A percentile compares a stretch with the other conserved stretches of the same genome.
phyloP scores from a whole-genome alignment of 2,888 invertebrate genomes.

The Branchipolynoe longqiensis region DNA sequence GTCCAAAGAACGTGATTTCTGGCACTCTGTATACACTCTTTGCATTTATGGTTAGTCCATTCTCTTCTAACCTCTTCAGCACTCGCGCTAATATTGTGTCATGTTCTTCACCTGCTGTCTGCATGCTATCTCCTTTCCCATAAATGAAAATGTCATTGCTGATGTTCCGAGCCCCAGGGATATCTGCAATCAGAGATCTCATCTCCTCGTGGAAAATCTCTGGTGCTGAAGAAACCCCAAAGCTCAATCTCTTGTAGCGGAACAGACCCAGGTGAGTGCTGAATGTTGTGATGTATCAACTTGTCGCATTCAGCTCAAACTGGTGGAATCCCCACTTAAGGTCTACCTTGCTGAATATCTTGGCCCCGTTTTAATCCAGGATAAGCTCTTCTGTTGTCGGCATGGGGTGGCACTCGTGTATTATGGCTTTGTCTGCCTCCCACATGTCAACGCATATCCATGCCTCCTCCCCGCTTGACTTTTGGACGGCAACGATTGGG shows the following conservation, averaged over 20 bases:
- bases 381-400: constrained; percentile 70
- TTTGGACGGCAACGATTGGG: too few relatives aligned
- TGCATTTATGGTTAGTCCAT: too few relatives aligned
- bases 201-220: constrained; percentile 82
- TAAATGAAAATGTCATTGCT: constrained; percentile 81
- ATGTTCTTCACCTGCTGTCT: too few relatives aligned
- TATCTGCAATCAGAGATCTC: constrained; percentile 75
- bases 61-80: too few relatives aligned
- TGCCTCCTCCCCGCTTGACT: too few relatives aligned
- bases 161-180: constrained; percentile 77
- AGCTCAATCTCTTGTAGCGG: constrained; percentile 69
- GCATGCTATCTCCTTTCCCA: too few relatives aligned
- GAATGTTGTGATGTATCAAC: constrained; percentile 69
- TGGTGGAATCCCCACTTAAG: constrained; percentile 70
- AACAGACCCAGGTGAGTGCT: constrained; percentile 68
- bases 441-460: constrained; percentile 72
- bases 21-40: too few relatives aligned
- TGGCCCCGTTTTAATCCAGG: constrained; percentile 67
- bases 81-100: too few relatives aligned
- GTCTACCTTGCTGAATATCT: constrained; percentile 69
- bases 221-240: constrained; percentile 78
- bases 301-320: constrained; percentile 68
- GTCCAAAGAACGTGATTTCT: too few relatives aligned
- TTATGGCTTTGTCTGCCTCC: constrained; percentile 68
- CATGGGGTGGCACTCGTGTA: constrained; percentile 66